Evolutionary conservation across 2,888 invertebrate genomes (phyloP).

Genomic region (Nomada lathburiana): DNA sequence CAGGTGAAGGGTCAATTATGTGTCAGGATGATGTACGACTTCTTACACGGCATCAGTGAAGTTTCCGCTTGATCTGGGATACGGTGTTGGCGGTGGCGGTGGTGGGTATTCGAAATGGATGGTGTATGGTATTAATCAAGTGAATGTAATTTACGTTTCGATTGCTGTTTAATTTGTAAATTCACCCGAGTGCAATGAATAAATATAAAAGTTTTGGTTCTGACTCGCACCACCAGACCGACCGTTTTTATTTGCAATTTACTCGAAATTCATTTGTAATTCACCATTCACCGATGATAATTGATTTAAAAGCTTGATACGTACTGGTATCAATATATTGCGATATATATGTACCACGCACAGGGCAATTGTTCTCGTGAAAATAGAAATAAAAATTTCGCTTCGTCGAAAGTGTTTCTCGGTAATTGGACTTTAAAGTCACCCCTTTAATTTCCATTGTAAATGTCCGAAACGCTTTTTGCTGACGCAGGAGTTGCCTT

Average conservation of each 20-base stretch:
- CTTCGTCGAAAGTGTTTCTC: neutral
- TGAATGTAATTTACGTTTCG: neutral
- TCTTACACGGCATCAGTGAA: slow-evolving; percentile 30
- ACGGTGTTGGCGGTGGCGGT: neutral
- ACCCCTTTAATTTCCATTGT: slow-evolving; percentile 10
- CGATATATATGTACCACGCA: too few species aligned
- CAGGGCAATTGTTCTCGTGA: too few species aligned
- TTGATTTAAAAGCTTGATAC: too few species aligned
- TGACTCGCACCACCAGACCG: too few species aligned
- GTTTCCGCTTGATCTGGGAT: slow-evolving; percentile 26
- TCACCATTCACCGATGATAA: too few species aligned
- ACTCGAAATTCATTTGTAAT: too few species aligned
- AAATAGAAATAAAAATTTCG: neutral
- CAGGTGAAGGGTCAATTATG: slow-evolving; percentile 50
- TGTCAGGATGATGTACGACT: slow-evolving; percentile 47
- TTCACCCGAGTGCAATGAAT: neutral
- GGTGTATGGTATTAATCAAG: slow-evolving; percentile 8
- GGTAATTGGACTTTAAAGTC: neutral
- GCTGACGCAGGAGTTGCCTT: neutral
- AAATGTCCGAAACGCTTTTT: slow-evolving; percentile 9
- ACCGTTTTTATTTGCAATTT: too few species aligned
- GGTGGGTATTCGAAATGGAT: slow-evolving; percentile 11
- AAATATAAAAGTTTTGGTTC: neutral
- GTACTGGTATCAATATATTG: too few species aligned
- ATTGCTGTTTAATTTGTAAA: neutral